These are phyloP conservation scores for Pyrrhia umbra DNA, from an alignment of 2,888 invertebrate species.

Conservation along the genomic window DNA sequence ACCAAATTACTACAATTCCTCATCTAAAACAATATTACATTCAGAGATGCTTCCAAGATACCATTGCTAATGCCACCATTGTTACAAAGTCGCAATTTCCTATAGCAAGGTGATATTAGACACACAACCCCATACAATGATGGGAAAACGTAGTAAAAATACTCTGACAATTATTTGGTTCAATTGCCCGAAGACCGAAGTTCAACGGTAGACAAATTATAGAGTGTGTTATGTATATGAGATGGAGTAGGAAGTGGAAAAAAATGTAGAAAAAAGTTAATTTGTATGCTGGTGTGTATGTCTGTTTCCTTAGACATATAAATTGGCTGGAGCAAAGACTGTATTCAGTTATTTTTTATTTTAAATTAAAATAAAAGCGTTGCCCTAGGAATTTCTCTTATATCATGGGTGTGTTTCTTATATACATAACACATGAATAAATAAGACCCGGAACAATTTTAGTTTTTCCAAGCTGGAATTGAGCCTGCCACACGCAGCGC, in stretches of 20 bases:
- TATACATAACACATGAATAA: too few species aligned
- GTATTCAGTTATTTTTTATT: constrained; percentile 11
- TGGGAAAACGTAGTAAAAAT: constrained; percentile 67
- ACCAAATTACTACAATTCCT: constrained; percentile 49
- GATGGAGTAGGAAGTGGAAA: constrained; percentile 45
- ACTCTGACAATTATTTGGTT: constrained; percentile 74
- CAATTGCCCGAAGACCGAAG: constrained; percentile 70
- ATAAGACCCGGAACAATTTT: too few species aligned
- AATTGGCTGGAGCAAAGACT: constrained; percentile 33
- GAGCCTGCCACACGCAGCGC: too few species aligned
- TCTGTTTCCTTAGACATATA: constrained; percentile 42
- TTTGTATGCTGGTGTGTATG: constrained; percentile 34
- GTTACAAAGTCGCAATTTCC: constrained; percentile 64
- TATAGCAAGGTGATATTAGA: constrained; percentile 65
- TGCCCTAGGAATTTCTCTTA: neutral
- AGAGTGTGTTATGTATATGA: constrained; percentile 58
- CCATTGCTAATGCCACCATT: constrained; percentile 58
- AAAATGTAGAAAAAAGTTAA: constrained; percentile 52
- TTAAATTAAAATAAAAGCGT: neutral
- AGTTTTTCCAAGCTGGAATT: too few species aligned
- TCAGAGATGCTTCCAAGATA: constrained; percentile 58
- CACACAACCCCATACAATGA: constrained; percentile 66
- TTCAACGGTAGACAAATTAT: constrained; percentile 63
- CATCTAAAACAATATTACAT: constrained; percentile 64
- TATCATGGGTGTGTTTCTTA: too few species aligned